Conservation (phyloP, 1,140 invertebrate species). For the Tetramorium parvispinum region DNA sequence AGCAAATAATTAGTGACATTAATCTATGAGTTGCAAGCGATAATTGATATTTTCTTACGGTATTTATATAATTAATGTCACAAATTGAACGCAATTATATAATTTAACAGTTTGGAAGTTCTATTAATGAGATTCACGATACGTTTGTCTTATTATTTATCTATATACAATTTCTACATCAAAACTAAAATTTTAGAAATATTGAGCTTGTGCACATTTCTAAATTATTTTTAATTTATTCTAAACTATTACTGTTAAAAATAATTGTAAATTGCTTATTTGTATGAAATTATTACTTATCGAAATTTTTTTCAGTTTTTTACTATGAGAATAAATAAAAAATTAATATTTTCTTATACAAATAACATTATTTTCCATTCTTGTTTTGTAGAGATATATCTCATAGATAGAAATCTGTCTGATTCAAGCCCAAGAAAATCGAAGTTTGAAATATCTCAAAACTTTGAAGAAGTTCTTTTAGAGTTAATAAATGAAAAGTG, state of each 20-base stretch:
- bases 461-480: neutral
- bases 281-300: neutral
- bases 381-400: neutral
- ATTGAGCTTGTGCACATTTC: neutral
- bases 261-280: neutral
- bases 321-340: neutral
- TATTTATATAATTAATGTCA: neutral
- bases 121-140: neutral
- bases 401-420: neutral
- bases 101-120: neutral
- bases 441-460: neutral
- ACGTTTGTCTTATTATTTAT: neutral
- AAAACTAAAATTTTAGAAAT: neutral
- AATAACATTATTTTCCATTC: neutral
- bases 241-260: neutral
- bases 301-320: neutral
- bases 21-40: neutral
- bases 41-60: neutral
- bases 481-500: neutral
- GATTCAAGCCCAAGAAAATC: neutral
- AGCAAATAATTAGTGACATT: neutral
- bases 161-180: neutral
- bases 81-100: constrained; percentile 1
- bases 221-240: neutral
- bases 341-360: neutral